Evolutionary conservation across 2,888 invertebrate species (phyloP).

Genomic region (Tipula confusa): DNA sequence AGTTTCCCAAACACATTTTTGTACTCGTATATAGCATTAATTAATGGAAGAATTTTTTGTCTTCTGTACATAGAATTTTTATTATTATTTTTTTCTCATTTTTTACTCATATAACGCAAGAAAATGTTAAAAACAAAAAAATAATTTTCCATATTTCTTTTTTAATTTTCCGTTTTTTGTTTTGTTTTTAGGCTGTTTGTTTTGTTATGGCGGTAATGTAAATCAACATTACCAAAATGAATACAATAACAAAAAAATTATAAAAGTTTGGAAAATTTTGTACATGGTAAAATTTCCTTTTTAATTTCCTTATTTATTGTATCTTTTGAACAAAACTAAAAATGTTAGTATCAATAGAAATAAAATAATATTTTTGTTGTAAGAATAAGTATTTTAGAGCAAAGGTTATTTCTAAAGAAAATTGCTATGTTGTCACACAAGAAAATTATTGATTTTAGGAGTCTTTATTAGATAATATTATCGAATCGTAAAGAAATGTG

Average conservation of each 20-base stretch:
- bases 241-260: not conserved
- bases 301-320: conserved; percentile 12
- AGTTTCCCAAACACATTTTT: not conserved
- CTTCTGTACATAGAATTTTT: not conserved
- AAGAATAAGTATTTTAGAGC: not conserved
- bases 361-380: not conserved
- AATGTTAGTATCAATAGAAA: not conserved
- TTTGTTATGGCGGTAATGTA: not conserved
- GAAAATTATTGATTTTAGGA: no score
- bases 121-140: not conserved
- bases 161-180: not conserved
- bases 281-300: not conserved
- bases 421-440: no score
- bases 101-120: no score
- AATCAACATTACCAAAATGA: not conserved
- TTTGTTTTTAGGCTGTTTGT: not conserved
- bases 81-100: not conserved
- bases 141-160: not conserved
- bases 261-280: not conserved
- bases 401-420: no score
- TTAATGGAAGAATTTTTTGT: not conserved
- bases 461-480: no score
- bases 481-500: no score
- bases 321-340: not conserved
- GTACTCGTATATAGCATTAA: not conserved